Base-by-base conservation (phyloP, 2,888 invertebrate species). In the Amblyjoppa proteus region DNA sequence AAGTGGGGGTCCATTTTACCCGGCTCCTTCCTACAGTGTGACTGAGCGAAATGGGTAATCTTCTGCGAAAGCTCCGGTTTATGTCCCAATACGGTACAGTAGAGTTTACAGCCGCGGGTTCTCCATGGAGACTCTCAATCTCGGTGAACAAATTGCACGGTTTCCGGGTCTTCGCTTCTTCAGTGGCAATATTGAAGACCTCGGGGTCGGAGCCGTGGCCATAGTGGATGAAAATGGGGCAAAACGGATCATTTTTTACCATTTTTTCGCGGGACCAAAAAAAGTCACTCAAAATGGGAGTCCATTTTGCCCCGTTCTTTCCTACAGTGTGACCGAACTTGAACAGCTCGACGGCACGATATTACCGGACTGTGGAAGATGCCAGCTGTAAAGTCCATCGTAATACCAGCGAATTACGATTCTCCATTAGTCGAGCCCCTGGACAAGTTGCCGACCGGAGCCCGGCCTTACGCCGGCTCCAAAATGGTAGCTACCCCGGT, bases 351-450 rank as follows among this genome's bases (percentile, higher is more conserved):
- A 25, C 58, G 58, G 11, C 13, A 51, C 51, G 34, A 80, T 70
- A 20, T 76, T 84, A 76, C 76, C 45, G 75, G 71, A 76, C 16
- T 64, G 64, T 58, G 58, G 58, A 53, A 53, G 41, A 61, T 53
- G 31, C 79, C 74, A 75, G 70, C 70, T 70, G 82, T 58, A 83
- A 83, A 83, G 68, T 4, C 69, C 41, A 28, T n/a, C 38, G 73
- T 70, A 83, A 83, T 83, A 75, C 71, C 71, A 68, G 56, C 84
- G 66, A 84, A 80, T 84, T 84, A 84, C 13, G 76, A 76, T 71
- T 76, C 71, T 76, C 80, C 84, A 80, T 84, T 80, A 80, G 74
- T 28, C 28, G 58, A 58, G 28, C 58, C 28, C 11, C 28, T 28
- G 9, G 58, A 28, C 58, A 25, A 28, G 58, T 58, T 58, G 11